Base-by-base conservation (phyloP, 2,113 vertebrate species). In the Sylvilagus bachmani region DNA sequence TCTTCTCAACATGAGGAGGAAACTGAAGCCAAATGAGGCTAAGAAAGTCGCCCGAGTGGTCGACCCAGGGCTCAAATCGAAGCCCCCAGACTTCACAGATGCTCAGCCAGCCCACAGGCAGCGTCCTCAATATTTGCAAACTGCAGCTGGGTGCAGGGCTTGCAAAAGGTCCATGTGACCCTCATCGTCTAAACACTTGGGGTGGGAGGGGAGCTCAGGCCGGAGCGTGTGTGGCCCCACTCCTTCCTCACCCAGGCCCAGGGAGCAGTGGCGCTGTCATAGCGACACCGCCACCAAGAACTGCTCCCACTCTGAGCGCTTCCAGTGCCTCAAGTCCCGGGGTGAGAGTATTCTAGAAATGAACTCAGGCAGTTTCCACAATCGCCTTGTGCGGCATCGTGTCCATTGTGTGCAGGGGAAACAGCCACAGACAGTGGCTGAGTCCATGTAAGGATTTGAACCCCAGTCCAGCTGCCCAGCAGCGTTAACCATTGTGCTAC, bases 1-100 rank as follows among this genome's bases (percentile, higher is more conserved):
- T 82, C 69, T 81, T 31, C 27, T 80, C 25, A 11, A 64, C 24
- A 83, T 86, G 77, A 61, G 44, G 44, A 61, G n/a, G 33, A 71
- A 66, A 44, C 70, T 7, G 75, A 95, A 33, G 53, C 16, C 3
- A 58, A 86, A 70, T 83, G 83, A 77, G 66, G 6, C 51, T 80
- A 84, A 93, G 84, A 89, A 77, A 86, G 10, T 80, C 33, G 9
- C 69, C 13, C 31, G 66, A 74, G 29, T n/a, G 38, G 69, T 27
- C 7, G 36, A 53, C 16, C 5, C 16, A 55, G 55, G 31, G 66
- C 51, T 33, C 80, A 70, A 49, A 64, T 7, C 2, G 1, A 80
- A 86, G 44, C 16, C n/a, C 80, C 67, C 7, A 17, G 38, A 6
- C 5, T 49, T 51, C n/a, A n/a, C 70, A 78, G 86, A 69, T 36